Evolutionary conservation across 2,113 vertebrate genomes (phyloP), one percentile per base, ranked within the genome.

Genomic region (Sclerurus mexicanus): DNA sequence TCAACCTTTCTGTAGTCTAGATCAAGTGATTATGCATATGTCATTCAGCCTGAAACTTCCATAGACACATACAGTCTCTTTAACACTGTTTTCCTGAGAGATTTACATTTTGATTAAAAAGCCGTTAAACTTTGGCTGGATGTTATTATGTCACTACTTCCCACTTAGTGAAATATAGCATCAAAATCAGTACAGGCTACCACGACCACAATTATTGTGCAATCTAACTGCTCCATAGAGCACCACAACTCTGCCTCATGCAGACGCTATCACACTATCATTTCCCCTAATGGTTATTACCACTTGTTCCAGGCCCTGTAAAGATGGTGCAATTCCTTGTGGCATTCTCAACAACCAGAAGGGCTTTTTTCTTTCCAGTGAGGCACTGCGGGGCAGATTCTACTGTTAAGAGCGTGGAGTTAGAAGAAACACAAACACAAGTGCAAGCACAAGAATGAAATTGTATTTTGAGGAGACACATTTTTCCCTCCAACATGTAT

Each of bases 161-260:
- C 94, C 78, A 77, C 63, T 83, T 88, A 59, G 46, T 96, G 90
- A 96, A 95, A 97, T 89, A 89, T 4, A 77, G 87, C 90, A 83
- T 39, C 63, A 63, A 77, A 94, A 93, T 85, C 68, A 95, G 83
- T 47, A 84, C 68, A 81, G 75, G 71, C 16, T 3, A 91, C 93
- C 47, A 73, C 15, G 44, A 59, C 66, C 83, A 62, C 62, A 13
- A 40, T 73, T 87, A 90, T 75, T 19, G 22, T 15, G 25, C 83
- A 91, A 97, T 91, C 82, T 90, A 93, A 86, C 85, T 74, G 85
- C 82, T 93, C 81, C 91, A 66, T 17, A 50, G 12, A 58, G 69
- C 66, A 94, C 89, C 62, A 0, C 94, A 96, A 68, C 55, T 22
- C 59, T 66, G 67, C 35, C 42, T 73, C 67, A 12, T 25, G 78